Base-by-base conservation (phyloP, 2,888 invertebrate species). In the Salpingus planirostris region DNA sequence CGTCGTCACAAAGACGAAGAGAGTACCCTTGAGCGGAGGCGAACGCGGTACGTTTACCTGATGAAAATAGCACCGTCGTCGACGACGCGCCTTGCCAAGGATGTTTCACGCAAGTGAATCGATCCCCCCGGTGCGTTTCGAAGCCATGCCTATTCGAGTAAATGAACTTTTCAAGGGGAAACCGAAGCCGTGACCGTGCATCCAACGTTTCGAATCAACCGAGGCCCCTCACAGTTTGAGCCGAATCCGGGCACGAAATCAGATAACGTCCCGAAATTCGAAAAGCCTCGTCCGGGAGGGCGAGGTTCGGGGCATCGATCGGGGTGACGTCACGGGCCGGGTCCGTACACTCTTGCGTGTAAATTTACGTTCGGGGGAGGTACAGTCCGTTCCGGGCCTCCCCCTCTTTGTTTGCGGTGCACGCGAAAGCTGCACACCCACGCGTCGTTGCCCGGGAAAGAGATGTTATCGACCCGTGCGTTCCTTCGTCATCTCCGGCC, bases 111-210 rank as follows among this genome's bases (percentile, higher is more conserved):
- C 5, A 37, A 43, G 39, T 42, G 44, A 42, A 47, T 50, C 46
- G 48, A 50, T 50, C 39, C 36, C 27, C 31, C 27, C 10, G 13
- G 3, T 11, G 11, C 12, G 23, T 37, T 36, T 41, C 37, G 47
- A 48, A 49, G 47, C 53, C 49, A 48, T 51, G 44, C 44, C 47
- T 41, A 45, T 45, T 47, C 51, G 50, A 56, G 55, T 52, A 57
- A 59, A 55, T 53, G 59, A 58, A 57, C 57, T 55, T 46, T 54
- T 55, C 59, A 57, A 58, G 56, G 59, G 57, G 52, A 58, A 54
- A 54, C 45, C 51, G 54, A 53, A 58, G 54, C 57, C 58, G 57
- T 59, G 58, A 59, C 58, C 57, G 51, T 58, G 57, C 55, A 54
- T 56, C 55, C 55, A 47, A 52, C 54, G 50, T 53, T 55, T 47